phyloP scores from a whole-genome alignment of 1,140 invertebrate species.

The Zaprionus gabonicus region DNA sequence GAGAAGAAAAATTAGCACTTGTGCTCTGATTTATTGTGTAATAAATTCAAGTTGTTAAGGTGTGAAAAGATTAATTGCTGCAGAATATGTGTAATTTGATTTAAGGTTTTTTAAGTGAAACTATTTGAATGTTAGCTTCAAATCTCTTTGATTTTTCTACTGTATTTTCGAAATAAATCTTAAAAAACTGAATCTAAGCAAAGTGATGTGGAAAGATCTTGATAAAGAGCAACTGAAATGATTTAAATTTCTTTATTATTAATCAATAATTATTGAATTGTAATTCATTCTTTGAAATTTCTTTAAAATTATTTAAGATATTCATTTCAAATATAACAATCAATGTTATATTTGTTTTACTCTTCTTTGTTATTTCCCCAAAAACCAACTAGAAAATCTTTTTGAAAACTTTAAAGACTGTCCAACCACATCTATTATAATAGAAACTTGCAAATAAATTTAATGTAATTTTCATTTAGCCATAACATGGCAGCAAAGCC shows the following conservation, averaged over 20 bases:
- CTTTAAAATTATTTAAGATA: no score
- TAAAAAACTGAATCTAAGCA: background rate
- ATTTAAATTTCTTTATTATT: no score
- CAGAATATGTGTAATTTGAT: background rate
- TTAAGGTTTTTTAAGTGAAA: background rate
- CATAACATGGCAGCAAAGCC: background rate
- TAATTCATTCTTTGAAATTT: no score
- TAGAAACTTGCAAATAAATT: background rate
- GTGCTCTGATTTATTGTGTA: conserved; percentile 13
- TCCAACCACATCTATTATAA: background rate
- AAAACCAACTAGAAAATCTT: background rate
- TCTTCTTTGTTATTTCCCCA: no score
- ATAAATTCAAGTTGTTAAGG: background rate
- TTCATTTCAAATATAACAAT: no score
- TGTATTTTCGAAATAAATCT: background rate
- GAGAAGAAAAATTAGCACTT: background rate
- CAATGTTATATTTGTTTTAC: no score
- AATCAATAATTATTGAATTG: no score
- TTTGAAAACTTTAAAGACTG: background rate
- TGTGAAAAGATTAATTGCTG: background rate
- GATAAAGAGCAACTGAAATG: no score
- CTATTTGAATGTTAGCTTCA: background rate
- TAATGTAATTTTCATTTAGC: background rate
- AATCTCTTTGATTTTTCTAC: background rate
- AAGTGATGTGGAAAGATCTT: no score